Percentiles rank a stretch among this genome's conserved stretches.
phyloP scores from a whole-genome alignment of 1,140 invertebrate genomes.

The Drosophila insularis region DNA sequence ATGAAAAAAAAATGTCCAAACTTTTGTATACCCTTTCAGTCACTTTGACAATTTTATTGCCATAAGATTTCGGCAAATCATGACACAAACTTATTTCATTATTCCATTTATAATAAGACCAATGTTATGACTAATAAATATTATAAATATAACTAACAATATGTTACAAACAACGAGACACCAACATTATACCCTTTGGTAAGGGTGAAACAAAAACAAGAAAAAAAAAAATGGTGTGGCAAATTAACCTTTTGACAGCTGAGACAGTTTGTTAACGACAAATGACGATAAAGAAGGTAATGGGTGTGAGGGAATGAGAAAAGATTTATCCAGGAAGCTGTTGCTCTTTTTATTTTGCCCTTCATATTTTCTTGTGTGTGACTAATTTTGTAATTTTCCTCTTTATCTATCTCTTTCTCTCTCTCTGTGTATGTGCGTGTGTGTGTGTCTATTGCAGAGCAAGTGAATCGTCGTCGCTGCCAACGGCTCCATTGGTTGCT shows the following conservation, averaged over 20 bases:
- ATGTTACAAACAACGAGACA: neutral
- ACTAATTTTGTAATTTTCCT: constrained; percentile 12
- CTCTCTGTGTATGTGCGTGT: no score
- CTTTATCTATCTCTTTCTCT: neutral
- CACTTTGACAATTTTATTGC: no score
- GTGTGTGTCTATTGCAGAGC: constrained; percentile 47
- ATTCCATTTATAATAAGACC: no score
- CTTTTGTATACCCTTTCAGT: no score
- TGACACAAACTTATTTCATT: no score
- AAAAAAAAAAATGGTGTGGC: constrained; percentile 35
- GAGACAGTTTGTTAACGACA: constrained; percentile 33
- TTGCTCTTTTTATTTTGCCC: neutral
- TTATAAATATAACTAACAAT: no score
- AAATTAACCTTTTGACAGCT: constrained; percentile 82
- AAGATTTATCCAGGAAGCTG: constrained; percentile 3
- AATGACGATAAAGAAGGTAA: neutral
- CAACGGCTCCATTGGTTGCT: constrained; percentile 28
- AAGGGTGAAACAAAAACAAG: constrained; percentile 46
- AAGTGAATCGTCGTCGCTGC: constrained; percentile 58
- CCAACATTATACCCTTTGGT: neutral
- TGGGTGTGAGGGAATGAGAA: constrained; percentile 54
- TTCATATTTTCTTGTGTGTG: neutral
- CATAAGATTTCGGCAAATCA: no score
- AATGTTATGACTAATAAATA: no score
- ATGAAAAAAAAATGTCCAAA: no score